Evolutionary conservation across 2,888 invertebrate genomes (phyloP), one percentile per base, ranked within the genome.

Genomic region (Epinotia nisella): DNA sequence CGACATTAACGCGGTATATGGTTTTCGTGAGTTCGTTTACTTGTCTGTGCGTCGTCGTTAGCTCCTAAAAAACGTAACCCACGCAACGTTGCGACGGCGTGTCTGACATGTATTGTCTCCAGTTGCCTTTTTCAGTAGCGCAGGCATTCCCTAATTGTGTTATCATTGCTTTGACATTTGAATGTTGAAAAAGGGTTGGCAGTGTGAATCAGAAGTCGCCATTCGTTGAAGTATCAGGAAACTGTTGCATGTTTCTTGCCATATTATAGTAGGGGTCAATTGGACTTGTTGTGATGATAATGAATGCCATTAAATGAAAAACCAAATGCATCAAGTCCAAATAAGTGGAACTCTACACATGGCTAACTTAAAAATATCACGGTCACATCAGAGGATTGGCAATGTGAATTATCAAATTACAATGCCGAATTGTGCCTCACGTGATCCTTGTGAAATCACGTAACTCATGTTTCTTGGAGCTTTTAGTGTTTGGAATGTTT

Each of bases 31-130:
- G 70, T 70, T 55, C 70, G 59, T 71, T 70, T 49, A 70, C 55
- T 45, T 62, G 62, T 70, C 66, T 64, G 70, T 70, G 45, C 71
- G 51, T 71, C 71, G 51, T 71, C 65, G 65, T 71, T 71, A 53
- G 17, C 51, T 24, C 65, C 71, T 66, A 71, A 71, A 65, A 59
- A 24, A 51, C 51, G 65, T 71, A 39, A 65, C 1, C 2, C 2
- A 24, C 21, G 21, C 2, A n/a, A n/a, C n/a, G 71, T 29, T 49
- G 51, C 49, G 65, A 65, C 58, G 17, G 65, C 19, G 24, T 53
- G 59, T 66, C 71, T 66, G 71, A 71, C 71, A 71, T 29, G 71
- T 71, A 66, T 66, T 71, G 53, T 66, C 53, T 29, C 13, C 29
- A 66, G 0, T 45, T 49, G 62, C 62, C 49, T 58, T 64, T 61